Conservation (phyloP, 2,797 vertebrate genomes). For the Sebastes wilsoni region DNA sequence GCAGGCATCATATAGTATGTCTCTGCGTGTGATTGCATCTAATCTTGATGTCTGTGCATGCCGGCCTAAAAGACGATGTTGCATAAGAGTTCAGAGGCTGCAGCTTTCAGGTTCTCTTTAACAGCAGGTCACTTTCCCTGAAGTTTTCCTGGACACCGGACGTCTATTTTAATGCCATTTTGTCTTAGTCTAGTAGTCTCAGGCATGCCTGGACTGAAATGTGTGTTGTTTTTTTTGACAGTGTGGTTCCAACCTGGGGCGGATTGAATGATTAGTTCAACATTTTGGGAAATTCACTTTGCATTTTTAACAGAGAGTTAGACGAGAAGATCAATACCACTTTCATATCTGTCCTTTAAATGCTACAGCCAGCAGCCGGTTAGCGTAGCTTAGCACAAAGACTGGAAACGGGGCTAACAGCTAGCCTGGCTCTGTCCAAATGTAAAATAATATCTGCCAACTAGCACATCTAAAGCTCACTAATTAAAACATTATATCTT, state of each 20-base stretch:
- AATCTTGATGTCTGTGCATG: constrained; percentile 30
- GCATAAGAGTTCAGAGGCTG: neutral
- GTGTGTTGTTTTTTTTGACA: neutral
- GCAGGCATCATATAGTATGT: neutral
- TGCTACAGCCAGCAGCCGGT: neutral
- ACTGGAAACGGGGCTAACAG: neutral
- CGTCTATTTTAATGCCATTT: neutral
- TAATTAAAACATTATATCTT: neutral
- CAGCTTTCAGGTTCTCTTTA: neutral
- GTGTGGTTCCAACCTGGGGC: too few relatives aligned
- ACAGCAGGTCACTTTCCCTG: neutral
- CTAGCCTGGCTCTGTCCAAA: neutral
- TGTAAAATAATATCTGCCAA: neutral
- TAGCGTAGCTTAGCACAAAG: neutral
- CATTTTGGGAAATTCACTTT: neutral
- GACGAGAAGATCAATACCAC: neutral
- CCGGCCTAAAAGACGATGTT: neutral
- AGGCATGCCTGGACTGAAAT: neutral
- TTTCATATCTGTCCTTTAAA: neutral
- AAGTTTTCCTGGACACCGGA: neutral
- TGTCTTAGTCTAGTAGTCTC: too few relatives aligned
- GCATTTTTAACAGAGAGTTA: neutral
- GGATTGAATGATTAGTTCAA: neutral
- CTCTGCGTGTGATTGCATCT: constrained; percentile 17
- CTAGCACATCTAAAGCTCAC: neutral